Evolutionary conservation across 1,140 invertebrate species (phyloP).

Genomic region (Cyclina sinensis): DNA sequence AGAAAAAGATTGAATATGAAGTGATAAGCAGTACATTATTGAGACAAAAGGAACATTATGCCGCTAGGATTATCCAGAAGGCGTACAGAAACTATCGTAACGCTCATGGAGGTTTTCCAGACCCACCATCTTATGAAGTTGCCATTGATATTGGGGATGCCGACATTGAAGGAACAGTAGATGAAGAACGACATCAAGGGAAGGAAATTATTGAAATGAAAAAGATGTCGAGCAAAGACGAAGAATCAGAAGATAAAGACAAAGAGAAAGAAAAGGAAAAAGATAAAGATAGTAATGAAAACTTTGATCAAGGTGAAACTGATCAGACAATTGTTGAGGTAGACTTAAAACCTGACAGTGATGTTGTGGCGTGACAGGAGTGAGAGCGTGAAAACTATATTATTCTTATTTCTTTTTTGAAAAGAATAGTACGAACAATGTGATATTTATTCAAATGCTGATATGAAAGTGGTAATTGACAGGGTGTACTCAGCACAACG

Average conservation of each 20-base stretch:
- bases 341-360: slow-evolving; percentile 84
- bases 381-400: slow-evolving; percentile 5
- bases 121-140: slow-evolving; percentile 69
- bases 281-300: slow-evolving; percentile 48
- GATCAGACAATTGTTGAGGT: slow-evolving; percentile 80
- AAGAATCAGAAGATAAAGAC: slow-evolving; percentile 57
- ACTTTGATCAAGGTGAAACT: slow-evolving; percentile 55
- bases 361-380: slow-evolving; percentile 82
- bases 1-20: slow-evolving; percentile 95
- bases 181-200: slow-evolving; percentile 43
- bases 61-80: slow-evolving; percentile 97
- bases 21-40: slow-evolving; percentile 97
- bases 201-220: slow-evolving; percentile 53
- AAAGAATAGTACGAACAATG: slow-evolving; percentile 13
- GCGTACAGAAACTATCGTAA: slow-evolving; percentile 90
- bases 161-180: slow-evolving; percentile 52
- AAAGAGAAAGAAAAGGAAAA: slow-evolving; percentile 57
- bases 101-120: slow-evolving; percentile 58
- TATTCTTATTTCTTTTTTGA: slow-evolving; percentile 22
- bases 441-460: slow-evolving; percentile 51
- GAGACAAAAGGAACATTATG: slow-evolving; percentile 98
- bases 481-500: slow-evolving; percentile 50
- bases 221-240: slow-evolving; percentile 47
- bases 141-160: slow-evolving; percentile 62
- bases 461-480: slow-evolving; percentile 37